A percentile compares a stretch with the other conserved stretches of the same genome.
Evolutionary conservation across 92 coral and sea anemone genomes (phyloP).

Genomic region (Umimayanthus kanabou): DNA sequence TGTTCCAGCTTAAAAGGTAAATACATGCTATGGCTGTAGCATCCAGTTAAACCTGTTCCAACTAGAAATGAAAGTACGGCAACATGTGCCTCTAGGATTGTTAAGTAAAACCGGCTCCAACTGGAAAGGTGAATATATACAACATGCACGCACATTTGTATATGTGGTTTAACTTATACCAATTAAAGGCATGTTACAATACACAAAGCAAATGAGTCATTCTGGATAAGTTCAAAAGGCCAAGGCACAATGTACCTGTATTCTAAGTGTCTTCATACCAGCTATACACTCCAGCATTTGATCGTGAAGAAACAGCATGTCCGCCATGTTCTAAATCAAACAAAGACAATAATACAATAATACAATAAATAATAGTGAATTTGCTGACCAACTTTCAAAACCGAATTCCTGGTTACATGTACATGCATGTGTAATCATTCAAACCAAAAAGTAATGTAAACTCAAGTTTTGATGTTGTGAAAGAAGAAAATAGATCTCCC

Average conservation of each 20-base stretch:
- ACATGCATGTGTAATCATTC: no score
- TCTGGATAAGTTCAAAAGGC: neutral
- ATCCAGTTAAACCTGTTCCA: neutral
- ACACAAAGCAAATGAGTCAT: neutral
- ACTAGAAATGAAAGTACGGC: neutral
- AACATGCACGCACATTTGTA: no score
- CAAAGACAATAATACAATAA: neutral
- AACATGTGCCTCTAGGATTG: neutral
- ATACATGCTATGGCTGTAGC: no score
- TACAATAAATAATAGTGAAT: no score
- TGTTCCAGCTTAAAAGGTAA: neutral
- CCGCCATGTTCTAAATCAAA: conserved; percentile 25
- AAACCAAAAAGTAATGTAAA: neutral
- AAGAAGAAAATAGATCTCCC: no score
- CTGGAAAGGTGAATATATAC: no score
- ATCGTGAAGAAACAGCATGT: conserved; percentile 31
- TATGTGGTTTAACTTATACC: no score
- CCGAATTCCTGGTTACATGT: neutral
- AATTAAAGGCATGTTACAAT: no score
- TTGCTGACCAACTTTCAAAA: no score
- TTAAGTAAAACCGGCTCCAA: neutral
- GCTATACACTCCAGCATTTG: conserved; percentile 40
- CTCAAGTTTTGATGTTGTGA: neutral
- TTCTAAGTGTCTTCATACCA: conserved; percentile 34
- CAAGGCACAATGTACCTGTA: conserved; percentile 13